Base-by-base conservation (phyloP, 2,797 vertebrate species). In the Enteromius anoplus region DNA sequence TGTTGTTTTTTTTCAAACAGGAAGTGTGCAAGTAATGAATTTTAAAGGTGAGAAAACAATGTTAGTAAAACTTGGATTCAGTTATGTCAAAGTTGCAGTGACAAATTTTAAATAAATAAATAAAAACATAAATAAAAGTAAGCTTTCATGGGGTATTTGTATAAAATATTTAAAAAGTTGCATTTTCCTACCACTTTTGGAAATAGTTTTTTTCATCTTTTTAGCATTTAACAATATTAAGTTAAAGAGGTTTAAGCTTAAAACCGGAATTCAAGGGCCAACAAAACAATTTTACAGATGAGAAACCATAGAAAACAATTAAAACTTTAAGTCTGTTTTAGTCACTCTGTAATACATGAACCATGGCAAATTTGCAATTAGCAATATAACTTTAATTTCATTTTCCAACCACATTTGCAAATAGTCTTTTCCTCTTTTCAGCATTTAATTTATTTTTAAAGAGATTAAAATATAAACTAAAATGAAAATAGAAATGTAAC, bases 231-330 rank as follows among this genome's bases (percentile, higher is more conserved):
- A 12, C 19, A 55, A 14, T 7, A 53, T 53, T 51, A 53, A 12
- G 17, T n/a, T 34, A 12, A 34, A 71, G 14, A 17, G 40, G 47
- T 21, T 32, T 51, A 19, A 32, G 9, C 29, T 53, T 51, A 53
- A 73, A 64, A 17, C 62, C 4, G 9, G 15, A 19, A 64, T 34
- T 34, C 29, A 19, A 34, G 8, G 15, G 29, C 15, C 15, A 64
- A 64, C 29, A 64, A 34, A 64, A 32, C 6, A 8, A 64, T 64
- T 34, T 64, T 64, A 64, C 29, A 64, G 29, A 34, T 64, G 29
- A 64, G 62, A 64, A 64, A 64, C 6, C 62, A 19, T 32, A 64
- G 29, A 64, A 64, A 64, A 64, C 29, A 64, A 64, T 64, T 64
- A 64, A 32, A 64, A 64, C 62, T 9, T 17, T 14, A 64, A 64